Base-by-base conservation (phyloP, 1,140 invertebrate species). In the Calycopis cecrops region DNA sequence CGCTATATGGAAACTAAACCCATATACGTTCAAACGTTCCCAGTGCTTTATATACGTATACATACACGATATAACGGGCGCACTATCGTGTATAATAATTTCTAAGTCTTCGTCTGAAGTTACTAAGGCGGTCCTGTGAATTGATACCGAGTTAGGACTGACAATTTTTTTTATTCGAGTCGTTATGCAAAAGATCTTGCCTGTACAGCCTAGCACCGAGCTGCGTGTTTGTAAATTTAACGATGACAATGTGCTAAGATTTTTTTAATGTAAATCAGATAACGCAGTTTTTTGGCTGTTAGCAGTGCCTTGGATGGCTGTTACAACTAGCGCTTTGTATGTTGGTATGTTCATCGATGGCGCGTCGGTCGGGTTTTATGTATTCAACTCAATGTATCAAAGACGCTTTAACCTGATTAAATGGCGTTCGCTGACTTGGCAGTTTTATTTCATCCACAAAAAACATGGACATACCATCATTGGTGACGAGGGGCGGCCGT, bases 381-480 rank as follows among this genome's bases (percentile, higher is more conserved):
- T 76, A 71, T 62, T 66, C 58, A 65, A 67, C 55, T 70, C 60
- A 59, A 75, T 82, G 76, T 82, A 85, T 76, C 69, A 69, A 70
- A 79, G 70, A 80, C 74, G 76, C 63, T 76, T 78, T 76, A 70
- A 82, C 75, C 71, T 77, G 73, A 83, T 86, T 84, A 84, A 86
- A 85, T 60, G 61, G 69, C 73, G 69, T 80, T 81, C 79, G 73
- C 73, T 77, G 73, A 69, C 52, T 62, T 48, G 50, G 74, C 76
- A 68, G 80, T 86, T 86, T 86, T 82, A 84, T 86, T 86, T 86
- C 65, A 55, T 50, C 40, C 56, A 57, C 17, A 40, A 60, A n/a
- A 14, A 21, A 28, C 57, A 54, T 82, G 82, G 79, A 85, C 82
- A 83, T 85, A 85, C 82, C 79, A 73, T 58, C 75, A 80, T 79